Percentiles rank a stretch among this genome's conserved stretches.
Evolutionary conservation across 2,888 invertebrate species (phyloP).

Genomic region (Ischnura elegans): DNA sequence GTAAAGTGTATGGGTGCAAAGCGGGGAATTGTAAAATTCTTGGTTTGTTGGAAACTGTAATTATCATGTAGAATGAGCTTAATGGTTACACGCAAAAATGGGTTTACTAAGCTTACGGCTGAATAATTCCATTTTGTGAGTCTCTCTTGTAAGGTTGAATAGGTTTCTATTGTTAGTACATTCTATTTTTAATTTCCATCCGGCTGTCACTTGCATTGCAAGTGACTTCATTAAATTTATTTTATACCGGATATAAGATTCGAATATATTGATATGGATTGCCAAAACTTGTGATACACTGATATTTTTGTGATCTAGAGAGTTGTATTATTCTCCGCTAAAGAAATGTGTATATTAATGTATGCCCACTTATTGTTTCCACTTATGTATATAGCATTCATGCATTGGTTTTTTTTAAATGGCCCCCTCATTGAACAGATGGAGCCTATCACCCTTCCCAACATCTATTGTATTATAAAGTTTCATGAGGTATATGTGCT

Average conservation of each 20-base stretch:
- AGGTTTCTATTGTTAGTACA: neutral
- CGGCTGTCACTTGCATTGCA: neutral
- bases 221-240: neutral
- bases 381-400: constrained; percentile 47
- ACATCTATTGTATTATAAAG: neutral
- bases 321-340: neutral
- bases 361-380: constrained; percentile 29
- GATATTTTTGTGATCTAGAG: constrained; percentile 57
- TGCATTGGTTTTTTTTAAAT: constrained; percentile 30
- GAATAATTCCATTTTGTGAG: neutral
- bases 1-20: neutral
- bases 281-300: constrained; percentile 57
- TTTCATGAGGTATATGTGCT: neutral
- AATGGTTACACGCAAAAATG: neutral
- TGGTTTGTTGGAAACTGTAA: constrained; percentile 7
- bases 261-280: constrained; percentile 33
- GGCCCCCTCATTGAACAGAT: neutral
- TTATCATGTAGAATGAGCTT: constrained; percentile 35
- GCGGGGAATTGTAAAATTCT: neutral
- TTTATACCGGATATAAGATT: neutral
- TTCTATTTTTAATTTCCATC: constrained; percentile 1
- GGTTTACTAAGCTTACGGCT: neutral
- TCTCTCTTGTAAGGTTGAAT: neutral
- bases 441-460: neutral
- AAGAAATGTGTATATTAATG: constrained; percentile 25